Base-by-base conservation (phyloP, 1,140 invertebrate species). In the Helicoverpa armigera region DNA sequence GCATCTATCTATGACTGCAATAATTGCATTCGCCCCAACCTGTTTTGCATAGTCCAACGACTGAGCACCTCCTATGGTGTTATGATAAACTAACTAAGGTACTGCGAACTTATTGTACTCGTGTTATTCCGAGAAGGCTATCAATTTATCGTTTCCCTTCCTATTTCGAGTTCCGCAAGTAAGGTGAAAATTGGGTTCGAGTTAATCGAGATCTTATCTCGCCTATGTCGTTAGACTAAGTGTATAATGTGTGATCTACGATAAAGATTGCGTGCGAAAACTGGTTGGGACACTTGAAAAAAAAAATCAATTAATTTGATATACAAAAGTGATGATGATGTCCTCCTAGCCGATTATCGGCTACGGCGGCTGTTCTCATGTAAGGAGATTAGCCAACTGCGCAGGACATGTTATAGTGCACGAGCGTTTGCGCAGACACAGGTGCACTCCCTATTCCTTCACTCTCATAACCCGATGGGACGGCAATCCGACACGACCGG, bases 1-100 rank as follows among this genome's bases (percentile, higher is more conserved):
- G 84, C 88, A 85, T 87, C 72, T 84, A 85, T 82, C 86, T 84
- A 89, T 89, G 87, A 87, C 83, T 87, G 87, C 86, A 87, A 90
- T 89, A 89, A 90, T 90, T 89, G 88, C 83, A 89, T 89, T 87
- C 85, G 79, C 79, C 43, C 51, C 61, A 79, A 70, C 76, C 65
- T 69, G 63, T 70, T 79, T 70, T 79, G 65, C 76, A 79, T 70
- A 70, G 18, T 48, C 65, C 65, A 11, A 54, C 61, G 23, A 50
- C 53, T 70, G 29, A 48, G 67, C 58, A 61, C 69, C 78, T 72
- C 65, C 76, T 79, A 70, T 70, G 76, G 76, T 70, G 76, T 79
- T 70, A 58, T 69, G 76, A 79, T 79, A 79, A 79, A 70, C 63
- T 79, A 56, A 69, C 51, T 79, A 69, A 51, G 75, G 75, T 77